phyloP scores from a whole-genome alignment of 2,113 vertebrate genomes.

The Ondatra zibethicus region DNA sequence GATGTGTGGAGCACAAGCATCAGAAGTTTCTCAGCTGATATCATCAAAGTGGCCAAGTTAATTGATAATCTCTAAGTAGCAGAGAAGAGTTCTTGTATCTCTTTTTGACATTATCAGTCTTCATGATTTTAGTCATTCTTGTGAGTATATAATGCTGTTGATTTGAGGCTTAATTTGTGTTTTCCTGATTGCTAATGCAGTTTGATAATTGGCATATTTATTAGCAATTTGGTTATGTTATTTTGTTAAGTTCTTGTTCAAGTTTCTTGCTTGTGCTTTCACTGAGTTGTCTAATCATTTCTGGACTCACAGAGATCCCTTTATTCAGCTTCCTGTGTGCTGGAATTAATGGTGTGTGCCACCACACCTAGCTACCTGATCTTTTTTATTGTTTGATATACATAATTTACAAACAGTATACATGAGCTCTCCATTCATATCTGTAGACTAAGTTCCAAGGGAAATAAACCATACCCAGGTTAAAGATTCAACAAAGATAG shows the following conservation, averaged over 20 bases:
- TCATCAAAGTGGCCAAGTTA: background rate
- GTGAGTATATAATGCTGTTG: background rate
- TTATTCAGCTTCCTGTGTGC: background rate
- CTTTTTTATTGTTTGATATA: background rate
- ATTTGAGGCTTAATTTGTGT: constrained; percentile 28
- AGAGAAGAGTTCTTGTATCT: background rate
- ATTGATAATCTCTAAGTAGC: background rate
- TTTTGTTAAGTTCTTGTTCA: constrained; percentile 49
- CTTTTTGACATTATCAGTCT: background rate
- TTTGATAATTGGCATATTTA: background rate
- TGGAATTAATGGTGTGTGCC: background rate
- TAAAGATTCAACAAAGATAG: background rate
- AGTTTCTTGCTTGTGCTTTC: background rate
- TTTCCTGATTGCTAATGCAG: background rate
- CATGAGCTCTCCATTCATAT: background rate
- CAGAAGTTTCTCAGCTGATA: background rate
- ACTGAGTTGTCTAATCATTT: background rate
- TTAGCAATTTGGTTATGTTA: background rate
- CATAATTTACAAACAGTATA: constrained; percentile 15
- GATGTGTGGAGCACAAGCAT: background rate
- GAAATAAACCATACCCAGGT: background rate
- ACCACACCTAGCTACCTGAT: background rate
- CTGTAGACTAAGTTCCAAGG: background rate
- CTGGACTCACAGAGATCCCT: background rate
- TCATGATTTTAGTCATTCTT: background rate